Evolutionary conservation across 92 coral and sea anemone genomes (phyloP).

Genomic region (Epizoanthus ramosus): DNA sequence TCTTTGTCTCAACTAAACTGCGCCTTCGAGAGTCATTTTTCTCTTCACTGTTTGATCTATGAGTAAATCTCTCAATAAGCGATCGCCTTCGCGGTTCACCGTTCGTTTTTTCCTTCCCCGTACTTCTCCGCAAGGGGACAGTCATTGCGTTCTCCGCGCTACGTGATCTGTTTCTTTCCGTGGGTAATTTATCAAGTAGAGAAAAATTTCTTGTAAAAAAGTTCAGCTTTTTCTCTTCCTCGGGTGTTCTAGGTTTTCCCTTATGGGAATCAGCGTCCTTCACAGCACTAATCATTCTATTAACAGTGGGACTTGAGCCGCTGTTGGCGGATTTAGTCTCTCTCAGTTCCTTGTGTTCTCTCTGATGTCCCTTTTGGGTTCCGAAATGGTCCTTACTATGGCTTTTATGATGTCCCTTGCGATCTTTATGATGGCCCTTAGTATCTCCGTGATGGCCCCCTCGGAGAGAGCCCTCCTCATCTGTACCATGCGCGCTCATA

Average conservation of each 20-base stretch:
- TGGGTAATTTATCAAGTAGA: slow-evolving; percentile 53
- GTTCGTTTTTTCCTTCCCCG: slow-evolving; percentile 56
- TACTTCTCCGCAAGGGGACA: slow-evolving; percentile 63
- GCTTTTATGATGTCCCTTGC: slow-evolving; percentile 35
- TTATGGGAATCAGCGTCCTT: slow-evolving; percentile 28
- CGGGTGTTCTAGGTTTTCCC: slow-evolving; percentile 45
- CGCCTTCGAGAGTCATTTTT: slow-evolving; percentile 54
- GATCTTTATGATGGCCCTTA: slow-evolving; percentile 36
- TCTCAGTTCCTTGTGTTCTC: slow-evolving; percentile 11
- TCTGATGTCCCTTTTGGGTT: slow-evolving; percentile 29
- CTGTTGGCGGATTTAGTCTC: slow-evolving; percentile 8
- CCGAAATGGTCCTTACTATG: slow-evolving; percentile 39
- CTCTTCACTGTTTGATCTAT: slow-evolving; percentile 69
- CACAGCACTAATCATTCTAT: background rate
- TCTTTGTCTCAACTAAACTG: slow-evolving; percentile 57
- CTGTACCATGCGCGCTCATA: slow-evolving; percentile 57
- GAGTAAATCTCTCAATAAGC: slow-evolving; percentile 75
- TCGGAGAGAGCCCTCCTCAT: slow-evolving; percentile 69
- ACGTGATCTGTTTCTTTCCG: slow-evolving; percentile 58
- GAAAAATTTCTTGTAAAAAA: slow-evolving; percentile 65
- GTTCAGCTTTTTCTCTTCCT: slow-evolving; percentile 71
- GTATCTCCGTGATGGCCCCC: slow-evolving; percentile 42
- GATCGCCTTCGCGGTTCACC: slow-evolving; percentile 68
- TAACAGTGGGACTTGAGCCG: background rate
- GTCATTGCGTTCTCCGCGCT: slow-evolving; percentile 58